Evolutionary conservation across 1,140 invertebrate species (phyloP), one percentile per base, ranked within the genome.

Genomic region (Bicyclus anynana): DNA sequence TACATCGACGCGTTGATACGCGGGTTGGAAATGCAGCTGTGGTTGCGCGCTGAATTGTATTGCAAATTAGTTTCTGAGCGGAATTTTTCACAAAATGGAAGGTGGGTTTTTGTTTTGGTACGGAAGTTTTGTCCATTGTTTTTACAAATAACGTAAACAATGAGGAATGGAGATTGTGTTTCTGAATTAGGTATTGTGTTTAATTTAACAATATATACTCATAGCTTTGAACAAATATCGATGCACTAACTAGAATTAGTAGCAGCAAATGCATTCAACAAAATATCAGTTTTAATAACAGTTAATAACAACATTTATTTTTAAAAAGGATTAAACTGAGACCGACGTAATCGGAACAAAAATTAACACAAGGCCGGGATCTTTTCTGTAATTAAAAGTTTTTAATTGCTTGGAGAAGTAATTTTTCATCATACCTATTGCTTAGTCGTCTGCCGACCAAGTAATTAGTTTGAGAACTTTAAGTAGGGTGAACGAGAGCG

Each of bases 1-100:
- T 73, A 79, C 67, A 80, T 75, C 73, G 74, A 73, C 72, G 74
- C 73, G 68, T 69, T 65, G 49, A 60, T 66, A 75, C 70, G 63
- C 53, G 59, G 62, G 61, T 67, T 72, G 60, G 17, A 70, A 72
- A 56, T 71, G 63, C 63, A 60, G 65, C 61, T 68, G 60, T 37
- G 51, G 29, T 55, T 58, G 50, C 54, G 52, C 53, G 47, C 54
- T 46, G 74, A 67, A 77, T 82, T 82, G 79, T 77, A 78, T 69
- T 78, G 69, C 59, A 74, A 74, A 80, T 76, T 76, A 74, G 71
- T 76, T 77, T 57, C n/a, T 5, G 42, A 59, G 12, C 27, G 29
- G 50, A 59, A 49, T 70, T 68, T 68, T 61, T 62, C 54, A 46
- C 53, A 49, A 44, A 53, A 53, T 23, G 14, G 52, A n/a, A 9